These are phyloP conservation scores for Oegoconia quadripuncta DNA, from an alignment of 2,888 invertebrate species.

Conservation along the genomic window DNA sequence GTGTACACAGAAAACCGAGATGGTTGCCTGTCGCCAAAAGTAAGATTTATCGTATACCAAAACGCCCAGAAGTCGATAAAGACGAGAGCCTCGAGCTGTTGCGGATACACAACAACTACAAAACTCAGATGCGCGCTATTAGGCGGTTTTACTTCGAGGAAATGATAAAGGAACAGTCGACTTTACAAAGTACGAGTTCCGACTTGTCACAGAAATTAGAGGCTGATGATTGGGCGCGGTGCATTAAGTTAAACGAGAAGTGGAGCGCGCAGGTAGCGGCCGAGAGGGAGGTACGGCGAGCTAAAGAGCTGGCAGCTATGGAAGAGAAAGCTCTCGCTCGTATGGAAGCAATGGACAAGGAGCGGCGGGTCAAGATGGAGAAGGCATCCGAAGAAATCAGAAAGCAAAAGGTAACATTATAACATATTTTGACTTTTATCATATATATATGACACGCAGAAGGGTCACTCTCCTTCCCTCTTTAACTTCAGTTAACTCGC, in stretches of 20 bases:
- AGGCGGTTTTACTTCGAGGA: constrained; percentile 75
- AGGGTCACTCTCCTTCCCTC: no score
- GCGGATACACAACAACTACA: constrained; percentile 85
- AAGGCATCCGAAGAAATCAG: constrained; percentile 74
- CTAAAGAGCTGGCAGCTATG: constrained; percentile 63
- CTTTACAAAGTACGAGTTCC: constrained; percentile 73
- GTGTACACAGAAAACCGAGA: constrained; percentile 83
- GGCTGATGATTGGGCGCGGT: constrained; percentile 81
- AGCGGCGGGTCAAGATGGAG: constrained; percentile 45
- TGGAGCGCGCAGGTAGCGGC: constrained; percentile 84
- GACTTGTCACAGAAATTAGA: constrained; percentile 77
- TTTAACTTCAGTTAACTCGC: no score
- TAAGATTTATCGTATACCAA: constrained; percentile 86
- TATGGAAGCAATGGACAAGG: constrained; percentile 56
- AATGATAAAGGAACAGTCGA: constrained; percentile 67
- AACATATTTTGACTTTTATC: not conserved
- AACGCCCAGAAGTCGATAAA: constrained; percentile 74
- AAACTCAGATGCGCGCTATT: constrained; percentile 79
- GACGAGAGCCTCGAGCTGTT: constrained; percentile 83
- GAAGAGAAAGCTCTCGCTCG: constrained; percentile 65
- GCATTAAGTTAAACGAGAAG: constrained; percentile 80
- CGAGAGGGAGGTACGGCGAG: constrained; percentile 78
- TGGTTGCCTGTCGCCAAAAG: constrained; percentile 90
- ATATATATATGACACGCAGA: not conserved
- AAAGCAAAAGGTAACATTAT: constrained; percentile 48